These are phyloP conservation scores for Edolisoma coerulescens DNA, from an alignment of 2,113 vertebrate genomes.

Conservation along the genomic window DNA sequence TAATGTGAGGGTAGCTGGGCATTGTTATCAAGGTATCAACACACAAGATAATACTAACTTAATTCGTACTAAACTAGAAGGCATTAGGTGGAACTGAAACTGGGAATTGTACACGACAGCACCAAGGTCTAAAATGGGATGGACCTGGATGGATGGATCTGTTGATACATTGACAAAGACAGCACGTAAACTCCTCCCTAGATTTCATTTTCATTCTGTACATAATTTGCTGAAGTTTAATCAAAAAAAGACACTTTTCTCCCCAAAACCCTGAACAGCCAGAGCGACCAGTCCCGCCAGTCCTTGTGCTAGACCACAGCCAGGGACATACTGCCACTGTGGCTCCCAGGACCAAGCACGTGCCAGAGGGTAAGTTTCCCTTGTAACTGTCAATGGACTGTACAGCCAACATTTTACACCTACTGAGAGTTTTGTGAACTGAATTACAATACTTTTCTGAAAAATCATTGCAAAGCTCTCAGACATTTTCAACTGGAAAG, in stretches of 20 bases:
- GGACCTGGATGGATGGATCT: neutral
- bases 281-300: neutral
- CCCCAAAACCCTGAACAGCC: neutral
- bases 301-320: neutral
- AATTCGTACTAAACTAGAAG: neutral
- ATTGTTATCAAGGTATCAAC: neutral
- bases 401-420: neutral
- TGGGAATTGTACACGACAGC: fast-evolving
- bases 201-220: neutral
- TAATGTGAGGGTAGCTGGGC: neutral
- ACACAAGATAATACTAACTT: neutral
- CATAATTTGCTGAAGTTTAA: neutral
- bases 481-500: neutral
- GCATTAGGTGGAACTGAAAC: neutral
- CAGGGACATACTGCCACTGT: neutral
- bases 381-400: neutral
- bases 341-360: neutral
- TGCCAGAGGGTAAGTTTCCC: neutral
- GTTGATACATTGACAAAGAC: neutral
- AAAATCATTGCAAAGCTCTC: neutral
- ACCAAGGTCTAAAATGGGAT: neutral
- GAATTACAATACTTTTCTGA: neutral
- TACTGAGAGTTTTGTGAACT: neutral
- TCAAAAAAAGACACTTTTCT: neutral
- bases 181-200: neutral